phyloP scores from a whole-genome alignment of 2,113 vertebrate genomes.

The Tylochromis polylepis region DNA sequence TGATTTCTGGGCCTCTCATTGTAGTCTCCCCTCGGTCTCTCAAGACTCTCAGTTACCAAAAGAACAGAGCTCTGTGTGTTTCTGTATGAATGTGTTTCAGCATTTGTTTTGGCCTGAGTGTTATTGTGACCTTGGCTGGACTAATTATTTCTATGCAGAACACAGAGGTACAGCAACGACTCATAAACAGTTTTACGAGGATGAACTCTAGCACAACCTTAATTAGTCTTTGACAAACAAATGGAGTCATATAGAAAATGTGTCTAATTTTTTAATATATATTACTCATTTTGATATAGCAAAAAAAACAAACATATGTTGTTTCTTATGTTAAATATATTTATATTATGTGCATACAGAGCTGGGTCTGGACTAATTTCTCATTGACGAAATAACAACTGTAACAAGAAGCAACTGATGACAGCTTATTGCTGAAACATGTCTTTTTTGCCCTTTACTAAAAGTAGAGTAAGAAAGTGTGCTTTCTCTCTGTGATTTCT shows the following conservation, averaged over 20 bases:
- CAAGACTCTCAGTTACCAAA: not conserved
- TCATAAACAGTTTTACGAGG: not conserved
- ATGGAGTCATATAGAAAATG: not conserved
- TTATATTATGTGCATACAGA: not conserved
- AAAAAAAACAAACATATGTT: not conserved
- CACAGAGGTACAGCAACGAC: not conserved
- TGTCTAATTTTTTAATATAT: not conserved
- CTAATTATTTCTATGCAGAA: slow-evolving; percentile 11
- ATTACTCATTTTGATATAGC: not conserved
- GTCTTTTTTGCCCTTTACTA: not conserved
- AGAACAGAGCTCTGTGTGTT: not conserved
- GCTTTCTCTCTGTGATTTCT: not conserved
- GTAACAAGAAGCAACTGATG: not conserved
- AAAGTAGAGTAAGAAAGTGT: not conserved
- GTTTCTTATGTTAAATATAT: not conserved
- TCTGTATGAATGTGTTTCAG: not conserved
- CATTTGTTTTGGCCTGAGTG: not conserved
- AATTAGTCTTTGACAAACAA: not conserved
- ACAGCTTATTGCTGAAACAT: not conserved
- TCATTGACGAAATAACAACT: not conserved
- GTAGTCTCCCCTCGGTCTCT: not conserved
- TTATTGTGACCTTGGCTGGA: slow-evolving; percentile 22
- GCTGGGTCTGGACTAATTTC: not conserved
- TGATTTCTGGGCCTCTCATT: not conserved
- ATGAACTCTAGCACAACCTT: not conserved